Evolutionary conservation across 2,888 invertebrate species (phyloP).

Genomic region (Crepidodera aurea): DNA sequence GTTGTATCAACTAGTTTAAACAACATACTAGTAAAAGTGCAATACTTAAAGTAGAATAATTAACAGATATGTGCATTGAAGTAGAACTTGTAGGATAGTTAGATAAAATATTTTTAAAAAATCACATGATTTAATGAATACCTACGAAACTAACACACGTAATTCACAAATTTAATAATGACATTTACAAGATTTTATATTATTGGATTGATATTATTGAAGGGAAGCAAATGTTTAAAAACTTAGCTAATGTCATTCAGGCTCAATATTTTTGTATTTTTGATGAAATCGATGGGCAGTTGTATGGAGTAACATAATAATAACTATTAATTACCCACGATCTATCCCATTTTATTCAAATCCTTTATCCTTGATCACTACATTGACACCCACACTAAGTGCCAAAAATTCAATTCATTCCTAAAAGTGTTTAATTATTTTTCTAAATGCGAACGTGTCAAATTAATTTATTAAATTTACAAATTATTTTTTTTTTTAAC

Average conservation of each 20-base stretch:
- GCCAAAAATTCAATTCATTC: constrained; percentile 26
- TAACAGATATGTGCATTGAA: background rate
- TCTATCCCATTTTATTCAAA: background rate
- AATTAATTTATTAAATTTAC: background rate
- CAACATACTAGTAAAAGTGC: constrained; percentile 4
- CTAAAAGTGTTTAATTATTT: constrained; percentile 1
- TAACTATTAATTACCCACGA: background rate
- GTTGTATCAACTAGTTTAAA: no score
- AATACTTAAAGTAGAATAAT: constrained; percentile 1
- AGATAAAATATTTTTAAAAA: background rate
- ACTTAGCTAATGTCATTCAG: background rate
- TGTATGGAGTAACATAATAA: background rate
- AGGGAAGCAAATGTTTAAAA: constrained; percentile 29
- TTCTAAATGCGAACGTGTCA: background rate
- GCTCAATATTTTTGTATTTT: background rate
- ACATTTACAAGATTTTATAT: constrained; percentile 7
- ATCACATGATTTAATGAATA: background rate
- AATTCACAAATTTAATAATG: constrained; percentile 17
- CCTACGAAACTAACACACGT: constrained; percentile 22
- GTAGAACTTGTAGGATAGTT: constrained; percentile 14
- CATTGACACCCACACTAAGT: constrained; percentile 17
- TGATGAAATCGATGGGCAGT: background rate
- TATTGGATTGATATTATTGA: constrained; percentile 24
- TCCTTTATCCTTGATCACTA: constrained; percentile 8
- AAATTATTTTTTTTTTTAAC: constrained; percentile 1